Percentiles rank a stretch among this genome's conserved stretches.
These are phyloP conservation scores for Ameiurus melas DNA, from an alignment of 2,113 vertebrate species.

Conservation along the genomic window DNA sequence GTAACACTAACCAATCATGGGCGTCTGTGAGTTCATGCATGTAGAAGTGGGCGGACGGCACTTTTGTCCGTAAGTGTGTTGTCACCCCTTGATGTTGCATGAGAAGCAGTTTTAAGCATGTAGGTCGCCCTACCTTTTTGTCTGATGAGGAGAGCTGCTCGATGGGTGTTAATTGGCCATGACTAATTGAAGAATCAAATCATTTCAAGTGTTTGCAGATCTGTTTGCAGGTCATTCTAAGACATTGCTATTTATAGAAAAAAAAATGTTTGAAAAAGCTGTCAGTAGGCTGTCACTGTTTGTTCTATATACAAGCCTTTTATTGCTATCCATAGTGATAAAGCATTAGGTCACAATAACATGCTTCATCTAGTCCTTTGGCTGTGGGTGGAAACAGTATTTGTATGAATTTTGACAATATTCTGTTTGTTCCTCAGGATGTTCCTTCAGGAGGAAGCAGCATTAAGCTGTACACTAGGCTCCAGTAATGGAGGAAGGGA, in stretches of 20 bases:
- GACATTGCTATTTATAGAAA: too few species aligned
- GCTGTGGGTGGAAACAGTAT: not conserved
- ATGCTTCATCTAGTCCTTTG: not conserved
- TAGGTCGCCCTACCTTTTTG: too few species aligned
- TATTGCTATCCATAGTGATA: not conserved
- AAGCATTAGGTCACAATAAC: not conserved
- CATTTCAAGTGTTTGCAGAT: too few species aligned
- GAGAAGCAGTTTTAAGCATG: too few species aligned
- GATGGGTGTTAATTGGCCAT: too few species aligned
- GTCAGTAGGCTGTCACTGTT: too few species aligned
- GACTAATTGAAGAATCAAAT: too few species aligned
- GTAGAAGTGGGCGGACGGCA: too few species aligned
- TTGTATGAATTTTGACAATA: not conserved
- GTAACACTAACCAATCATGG: not conserved
- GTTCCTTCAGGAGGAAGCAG: slow-evolving; percentile 81
- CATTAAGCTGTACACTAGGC: slow-evolving; percentile 65
- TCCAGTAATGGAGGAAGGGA: slow-evolving; percentile 53
- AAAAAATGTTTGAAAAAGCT: too few species aligned
- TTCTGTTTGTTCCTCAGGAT: slow-evolving; percentile 64
- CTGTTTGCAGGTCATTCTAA: too few species aligned
- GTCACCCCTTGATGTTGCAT: too few species aligned
- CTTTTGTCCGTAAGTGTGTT: not conserved
- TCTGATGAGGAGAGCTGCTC: too few species aligned
- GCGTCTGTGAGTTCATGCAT: not conserved
- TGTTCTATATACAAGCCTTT: not conserved